Base-by-base conservation (phyloP, 1,140 invertebrate genomes). In the Scaptodrosophila lebanonensis region DNA sequence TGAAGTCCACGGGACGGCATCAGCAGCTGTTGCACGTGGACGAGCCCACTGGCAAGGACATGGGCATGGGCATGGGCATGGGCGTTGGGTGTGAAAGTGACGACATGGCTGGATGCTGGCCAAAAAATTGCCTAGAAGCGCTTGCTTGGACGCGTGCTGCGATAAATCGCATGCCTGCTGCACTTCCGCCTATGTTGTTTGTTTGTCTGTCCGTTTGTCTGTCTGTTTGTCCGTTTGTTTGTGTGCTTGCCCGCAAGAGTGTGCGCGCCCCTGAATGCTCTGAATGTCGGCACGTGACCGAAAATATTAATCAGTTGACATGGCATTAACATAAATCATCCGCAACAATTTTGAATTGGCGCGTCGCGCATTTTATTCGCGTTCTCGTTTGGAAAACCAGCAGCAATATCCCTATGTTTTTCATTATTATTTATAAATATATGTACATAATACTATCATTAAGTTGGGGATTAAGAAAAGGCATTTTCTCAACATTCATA, bases 241-340 rank as follows among this genome's bases (percentile, higher is more conserved):
- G 3, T 33, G 32, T 33, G 32, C 12, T 33, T 33, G 36, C 16
- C 17, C 27, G 40, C 40, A 27, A 35, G 32, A n/a, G 32, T 29
- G 25, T 38, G 17, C 16, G 6, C 27, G n/a, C n/a, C n/a, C n/a
- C n/a, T n/a, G 18, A 36, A 47, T 35, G 64, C 50, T 66, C 60
- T 49, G 75, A 60, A 70, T 70, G 66, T 42, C 66, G 75, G 76
- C 75, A 82, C 75, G 75, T 82, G 75, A 82, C 75, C 75, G 38
- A 82, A 82, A 82, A 82, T 82, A 82, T 82, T 82, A 82, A 83
- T 75, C 75, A 82, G 75, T 83, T 79, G 61, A 75, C 76, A 83
- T 67, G 76, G 69, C 58, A 82, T 82, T 82, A 82, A 82, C 75
- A 82, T 82, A 82, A 82, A 82, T 82, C 75, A 82, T 82, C 62